These are phyloP conservation scores for Arbacia lixula DNA, from an alignment of 53 echinoderm and acorn worm genomes.

Conservation along the genomic window DNA sequence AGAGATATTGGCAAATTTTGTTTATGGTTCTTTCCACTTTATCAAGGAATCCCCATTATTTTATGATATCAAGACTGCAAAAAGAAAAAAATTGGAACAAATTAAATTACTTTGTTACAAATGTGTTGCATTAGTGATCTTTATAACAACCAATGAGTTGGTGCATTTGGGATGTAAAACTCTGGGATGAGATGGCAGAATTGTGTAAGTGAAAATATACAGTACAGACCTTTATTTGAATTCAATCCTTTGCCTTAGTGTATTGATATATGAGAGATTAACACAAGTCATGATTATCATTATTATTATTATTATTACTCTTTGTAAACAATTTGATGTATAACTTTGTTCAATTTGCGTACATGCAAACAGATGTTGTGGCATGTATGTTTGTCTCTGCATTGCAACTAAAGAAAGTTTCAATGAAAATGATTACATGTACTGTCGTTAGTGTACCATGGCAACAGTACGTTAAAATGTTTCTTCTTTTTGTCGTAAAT, in stretches of 20 bases:
- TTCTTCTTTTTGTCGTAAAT: constrained; percentile 46
- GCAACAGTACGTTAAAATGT: not conserved
- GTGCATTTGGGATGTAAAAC: too few species aligned
- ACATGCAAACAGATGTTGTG: constrained; percentile 7
- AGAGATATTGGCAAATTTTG: too few species aligned
- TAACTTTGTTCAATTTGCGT: constrained; percentile 1
- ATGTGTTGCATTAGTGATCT: too few species aligned
- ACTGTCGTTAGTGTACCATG: not conserved
- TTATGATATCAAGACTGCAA: too few species aligned
- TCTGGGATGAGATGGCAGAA: too few species aligned
- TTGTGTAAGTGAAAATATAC: too few species aligned
- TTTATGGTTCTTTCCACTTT: too few species aligned
- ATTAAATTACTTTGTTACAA: too few species aligned
- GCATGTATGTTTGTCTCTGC: constrained; percentile 23
- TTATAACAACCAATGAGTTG: too few species aligned
- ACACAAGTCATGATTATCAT: not conserved
- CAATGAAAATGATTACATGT: not conserved
- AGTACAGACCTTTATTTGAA: too few species aligned
- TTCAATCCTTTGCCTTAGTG: constrained; percentile 39
- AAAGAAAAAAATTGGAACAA: too few species aligned
- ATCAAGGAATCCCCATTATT: too few species aligned
- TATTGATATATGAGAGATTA: not conserved
- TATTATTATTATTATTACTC: constrained; percentile 12
- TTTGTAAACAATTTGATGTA: constrained; percentile 28
- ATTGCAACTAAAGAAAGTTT: not conserved